Base-by-base conservation (phyloP, 23 tunicate genomes). In the Styela plicata region DNA sequence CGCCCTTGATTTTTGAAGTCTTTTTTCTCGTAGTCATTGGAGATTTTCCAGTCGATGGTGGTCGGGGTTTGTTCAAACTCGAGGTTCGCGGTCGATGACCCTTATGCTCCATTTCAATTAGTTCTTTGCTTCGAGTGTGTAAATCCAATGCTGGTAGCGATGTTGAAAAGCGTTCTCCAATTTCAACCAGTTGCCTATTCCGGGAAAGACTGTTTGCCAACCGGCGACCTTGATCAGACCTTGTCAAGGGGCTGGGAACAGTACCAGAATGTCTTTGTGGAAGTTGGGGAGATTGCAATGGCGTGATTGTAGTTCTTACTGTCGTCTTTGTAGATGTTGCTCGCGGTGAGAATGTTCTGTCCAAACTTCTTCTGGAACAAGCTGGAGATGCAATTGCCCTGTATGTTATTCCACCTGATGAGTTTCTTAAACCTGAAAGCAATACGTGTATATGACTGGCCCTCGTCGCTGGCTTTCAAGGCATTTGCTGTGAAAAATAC, bases 41-140 rank as follows among this genome's bases (percentile, higher is more conserved):
- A 17, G 27, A 24, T 74, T 24, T 21, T 31, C 26, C 57, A 74
- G 26, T 1, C 52, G 78, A 25, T 74, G 61, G 78, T 29, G 44
- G 78, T 31, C 78, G 57, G 13, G 57, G 57, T 13, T 71, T 71
- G 3, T 27, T 71, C 37, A 71, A 71, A 71, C 77, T 71, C 7
- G 77, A 71, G 32, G 77, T 21, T 71, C 77, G 77, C 5, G 77
- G 77, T 27, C 77, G 77, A 30, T 19, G 37, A 20, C 36, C 5
- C 3, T 71, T 71, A 21, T 20, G 32, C 17, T 27, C 77, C 77
- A 71, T 71, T 24, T 66, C 70, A 71, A 44, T 13, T 5, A 44
- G 57, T 44, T 7, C 57, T 44, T 44, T 44, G 57, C 13, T 44
- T 44, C 57, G 57, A 7, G 57, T 44, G 57, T 44, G 57, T 44